phyloP scores from a whole-genome alignment of 1,140 invertebrate species.

The Drosophila kepulauana region DNA sequence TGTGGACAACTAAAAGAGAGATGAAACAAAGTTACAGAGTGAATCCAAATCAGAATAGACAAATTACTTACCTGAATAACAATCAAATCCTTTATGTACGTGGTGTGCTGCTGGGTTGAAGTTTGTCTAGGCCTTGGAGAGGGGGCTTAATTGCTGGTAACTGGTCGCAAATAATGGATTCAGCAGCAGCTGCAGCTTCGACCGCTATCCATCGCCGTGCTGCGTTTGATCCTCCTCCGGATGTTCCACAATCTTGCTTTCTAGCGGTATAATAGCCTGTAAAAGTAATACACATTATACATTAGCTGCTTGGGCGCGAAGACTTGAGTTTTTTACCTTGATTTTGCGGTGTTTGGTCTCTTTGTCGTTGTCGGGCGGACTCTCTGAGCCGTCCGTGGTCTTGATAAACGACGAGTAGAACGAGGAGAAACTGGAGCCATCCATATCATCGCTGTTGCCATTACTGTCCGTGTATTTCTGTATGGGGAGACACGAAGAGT shows the following conservation, averaged over 20 bases:
- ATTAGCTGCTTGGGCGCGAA: too few species aligned
- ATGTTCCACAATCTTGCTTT: slow-evolving; percentile 66
- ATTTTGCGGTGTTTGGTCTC: slow-evolving; percentile 69
- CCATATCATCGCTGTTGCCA: slow-evolving; percentile 84
- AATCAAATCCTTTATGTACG: neutral
- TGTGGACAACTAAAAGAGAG: neutral
- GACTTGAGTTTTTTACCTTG: slow-evolving; percentile 49
- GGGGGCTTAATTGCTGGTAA: slow-evolving; percentile 26
- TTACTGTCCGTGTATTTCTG: slow-evolving; percentile 81
- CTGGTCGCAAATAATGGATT: slow-evolving; percentile 31
- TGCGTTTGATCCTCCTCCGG: slow-evolving; percentile 77
- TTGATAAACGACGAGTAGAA: slow-evolving; percentile 87
- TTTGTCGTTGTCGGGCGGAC: slow-evolving; percentile 78
- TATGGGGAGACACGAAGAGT: neutral
- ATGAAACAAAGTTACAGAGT: neutral
- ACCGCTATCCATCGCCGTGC: slow-evolving; percentile 68
- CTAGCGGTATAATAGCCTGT: slow-evolving; percentile 32
- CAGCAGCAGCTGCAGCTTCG: slow-evolving; percentile 35
- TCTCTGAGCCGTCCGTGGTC: slow-evolving; percentile 85
- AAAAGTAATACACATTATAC: neutral
- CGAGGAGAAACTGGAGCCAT: slow-evolving; percentile 86
- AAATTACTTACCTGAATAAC: neutral
- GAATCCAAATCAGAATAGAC: neutral
- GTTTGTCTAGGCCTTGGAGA: slow-evolving; percentile 3
- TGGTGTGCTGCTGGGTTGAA: neutral